Evolutionary conservation across 2,797 vertebrate genomes (phyloP), one percentile per base, ranked within the genome.

Genomic region (Eleutherodactylus coqui): DNA sequence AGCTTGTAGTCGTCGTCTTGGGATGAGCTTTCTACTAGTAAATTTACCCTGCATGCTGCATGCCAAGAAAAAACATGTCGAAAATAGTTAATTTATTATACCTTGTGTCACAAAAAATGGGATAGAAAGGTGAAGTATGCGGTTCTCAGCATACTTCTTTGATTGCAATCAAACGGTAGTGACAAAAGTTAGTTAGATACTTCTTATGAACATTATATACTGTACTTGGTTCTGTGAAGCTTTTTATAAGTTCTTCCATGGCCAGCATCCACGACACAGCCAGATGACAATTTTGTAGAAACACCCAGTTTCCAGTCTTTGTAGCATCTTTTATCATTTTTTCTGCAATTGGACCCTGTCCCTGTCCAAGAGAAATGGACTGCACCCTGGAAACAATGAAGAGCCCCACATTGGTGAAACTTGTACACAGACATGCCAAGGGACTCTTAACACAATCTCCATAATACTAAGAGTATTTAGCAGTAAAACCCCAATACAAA

Each of bases 191-290:
- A 60, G n/a, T 11, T 10, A 60, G 27, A 10, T 32, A 64, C 14
- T 14, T 69, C 6, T 21, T 21, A 9, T 19, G 34, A 69, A 21
- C 27, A n/a, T 21, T 13, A 70, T 70, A 24, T n/a, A n/a, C 92
- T 91, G 62, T 90, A 95, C 93, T 94, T 88, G 95, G 92, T 75
- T 97, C 95, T 10, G 91, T 91, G 88, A 97, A 96, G 69, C 91
- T 94, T 94, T 96, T 97, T 88, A 97, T 95, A 83, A 96, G 93
- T 85, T 96, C 96, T 90, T 97, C 96, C 95, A 96, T 96, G 47
- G 95, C 88, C 87, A 96, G 88, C 95, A 96, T 95, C 96, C 96
- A 96, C 62, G 96, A 97, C 17, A 96, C 94, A 0, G 95, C 94
- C 75, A 97, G 93, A 86, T 96, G 95, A 89, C 95, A 96, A 89